Percentiles rank a stretch among this genome's conserved stretches.
Evolutionary conservation across 2,888 invertebrate genomes (phyloP).

Genomic region (Monochamus alternatus): DNA sequence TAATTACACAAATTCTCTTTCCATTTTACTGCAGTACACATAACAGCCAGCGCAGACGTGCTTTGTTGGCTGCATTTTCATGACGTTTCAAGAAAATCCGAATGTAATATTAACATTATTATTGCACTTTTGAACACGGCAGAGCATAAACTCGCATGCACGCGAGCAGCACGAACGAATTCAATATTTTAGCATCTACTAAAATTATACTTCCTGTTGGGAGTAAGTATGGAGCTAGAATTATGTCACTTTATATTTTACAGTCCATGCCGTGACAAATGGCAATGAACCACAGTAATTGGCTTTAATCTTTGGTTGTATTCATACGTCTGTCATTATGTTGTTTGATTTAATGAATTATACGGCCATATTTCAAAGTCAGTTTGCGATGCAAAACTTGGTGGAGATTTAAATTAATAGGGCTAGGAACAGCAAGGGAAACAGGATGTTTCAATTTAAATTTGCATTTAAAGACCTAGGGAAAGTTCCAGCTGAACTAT

Average conservation of each 20-base stretch:
- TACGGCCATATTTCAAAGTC: slow-evolving; percentile 47
- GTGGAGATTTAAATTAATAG: slow-evolving; percentile 41
- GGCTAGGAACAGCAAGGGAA: slow-evolving; percentile 19
- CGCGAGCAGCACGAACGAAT: slow-evolving; percentile 45
- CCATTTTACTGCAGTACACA: not conserved
- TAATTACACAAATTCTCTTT: not conserved
- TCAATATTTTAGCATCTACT: slow-evolving; percentile 53
- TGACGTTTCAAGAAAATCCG: slow-evolving; percentile 10
- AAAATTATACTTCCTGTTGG: slow-evolving; percentile 58
- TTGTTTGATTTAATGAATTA: slow-evolving; percentile 54
- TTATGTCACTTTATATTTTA: slow-evolving; percentile 59
- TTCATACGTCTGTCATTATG: slow-evolving; percentile 54
- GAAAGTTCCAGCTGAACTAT: slow-evolving; percentile 14
- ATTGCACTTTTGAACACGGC: slow-evolving; percentile 46
- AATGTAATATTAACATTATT: slow-evolving; percentile 41
- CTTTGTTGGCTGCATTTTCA: slow-evolving; percentile 18
- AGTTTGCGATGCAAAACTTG: slow-evolving; percentile 36
- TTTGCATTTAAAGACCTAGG: slow-evolving; percentile 36
- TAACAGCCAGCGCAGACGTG: not conserved
- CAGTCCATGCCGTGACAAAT: slow-evolving; percentile 56
- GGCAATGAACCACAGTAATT: slow-evolving; percentile 54
- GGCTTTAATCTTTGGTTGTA: slow-evolving; percentile 52
- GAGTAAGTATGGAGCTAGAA: slow-evolving; percentile 50
- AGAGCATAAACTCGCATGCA: slow-evolving; percentile 41
- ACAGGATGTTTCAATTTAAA: slow-evolving; percentile 38